Evolutionary conservation across 2,797 vertebrate species (phyloP).

Genomic region (Menidia menidia): DNA sequence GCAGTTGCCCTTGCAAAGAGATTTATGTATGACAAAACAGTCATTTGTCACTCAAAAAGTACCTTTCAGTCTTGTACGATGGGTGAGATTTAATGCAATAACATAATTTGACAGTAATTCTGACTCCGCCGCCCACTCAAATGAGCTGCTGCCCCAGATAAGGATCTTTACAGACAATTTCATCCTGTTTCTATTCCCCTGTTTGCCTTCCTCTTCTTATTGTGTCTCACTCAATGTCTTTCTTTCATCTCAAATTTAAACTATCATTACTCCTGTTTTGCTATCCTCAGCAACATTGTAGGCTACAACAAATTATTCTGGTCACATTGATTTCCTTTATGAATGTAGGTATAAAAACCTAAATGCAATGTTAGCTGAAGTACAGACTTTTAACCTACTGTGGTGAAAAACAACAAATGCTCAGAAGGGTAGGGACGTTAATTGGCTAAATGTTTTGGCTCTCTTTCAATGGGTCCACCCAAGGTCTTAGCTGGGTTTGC

Average conservation of each 20-base stretch:
- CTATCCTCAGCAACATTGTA: neutral
- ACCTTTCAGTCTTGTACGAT: conserved; percentile 21
- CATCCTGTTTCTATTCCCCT: conserved; percentile 29
- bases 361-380: conserved; percentile 36
- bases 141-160: conserved; percentile 61
- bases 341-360: conserved; percentile 21
- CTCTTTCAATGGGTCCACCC: conserved; percentile 42
- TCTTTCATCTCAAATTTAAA: conserved; percentile 17
- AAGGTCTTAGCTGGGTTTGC: conserved; percentile 23
- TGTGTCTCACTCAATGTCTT: conserved; percentile 6
- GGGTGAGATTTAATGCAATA: conserved; percentile 54
- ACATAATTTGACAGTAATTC: conserved; percentile 64
- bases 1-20: neutral
- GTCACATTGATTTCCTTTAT: conserved; percentile 17
- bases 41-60: neutral
- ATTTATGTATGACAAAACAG: neutral
- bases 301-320: conserved; percentile 3
- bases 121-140: conserved; percentile 45
- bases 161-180: conserved; percentile 58
- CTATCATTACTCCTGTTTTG: neutral
- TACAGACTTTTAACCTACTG: conserved; percentile 18
- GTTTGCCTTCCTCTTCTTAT: conserved; percentile 1
- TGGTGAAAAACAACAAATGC: conserved; percentile 13
- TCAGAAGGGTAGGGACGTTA: conserved; percentile 33
- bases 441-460: conserved; percentile 66